A percentile compares a stretch with the other conserved stretches of the same genome.
These are phyloP conservation scores for Redunca redunca DNA, from an alignment of 2,113 vertebrate genomes.

Conservation along the genomic window DNA sequence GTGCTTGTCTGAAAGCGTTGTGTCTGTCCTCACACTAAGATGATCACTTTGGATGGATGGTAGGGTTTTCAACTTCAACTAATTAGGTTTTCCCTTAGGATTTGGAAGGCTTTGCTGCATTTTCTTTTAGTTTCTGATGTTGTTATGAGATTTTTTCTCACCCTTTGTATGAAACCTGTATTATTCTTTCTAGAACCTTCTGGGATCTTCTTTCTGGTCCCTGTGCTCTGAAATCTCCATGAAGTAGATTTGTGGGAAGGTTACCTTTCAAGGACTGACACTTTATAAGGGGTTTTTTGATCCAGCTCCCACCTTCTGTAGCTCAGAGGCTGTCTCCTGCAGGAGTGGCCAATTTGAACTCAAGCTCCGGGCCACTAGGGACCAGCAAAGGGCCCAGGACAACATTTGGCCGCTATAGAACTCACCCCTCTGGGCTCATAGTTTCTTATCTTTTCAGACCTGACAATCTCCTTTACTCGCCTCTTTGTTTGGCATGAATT, in stretches of 20 bases:
- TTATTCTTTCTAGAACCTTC: background rate
- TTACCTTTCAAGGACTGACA: background rate
- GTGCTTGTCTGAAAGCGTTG: no score
- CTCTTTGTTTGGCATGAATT: no score
- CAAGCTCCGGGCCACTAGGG: background rate
- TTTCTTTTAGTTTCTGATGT: background rate
- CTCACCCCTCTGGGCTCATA: background rate
- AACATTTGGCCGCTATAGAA: background rate
- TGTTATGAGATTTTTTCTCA: background rate
- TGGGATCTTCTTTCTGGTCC: background rate
- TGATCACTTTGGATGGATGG: no score
- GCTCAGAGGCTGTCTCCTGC: background rate
- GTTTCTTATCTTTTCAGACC: background rate
- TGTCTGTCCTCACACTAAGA: background rate
- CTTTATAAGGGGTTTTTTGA: background rate
- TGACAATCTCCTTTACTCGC: background rate
- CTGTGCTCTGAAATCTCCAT: background rate
- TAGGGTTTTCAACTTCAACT: background rate
- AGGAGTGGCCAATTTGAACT: background rate
- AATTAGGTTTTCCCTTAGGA: background rate
- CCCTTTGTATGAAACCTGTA: background rate
- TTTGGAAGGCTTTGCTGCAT: background rate
- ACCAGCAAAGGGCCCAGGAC: background rate
- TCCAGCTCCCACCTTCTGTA: background rate
- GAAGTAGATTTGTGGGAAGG: background rate